These are phyloP conservation scores for Todiramphus chloris DNA, from an alignment of 2,113 vertebrate species.

Conservation along the genomic window DNA sequence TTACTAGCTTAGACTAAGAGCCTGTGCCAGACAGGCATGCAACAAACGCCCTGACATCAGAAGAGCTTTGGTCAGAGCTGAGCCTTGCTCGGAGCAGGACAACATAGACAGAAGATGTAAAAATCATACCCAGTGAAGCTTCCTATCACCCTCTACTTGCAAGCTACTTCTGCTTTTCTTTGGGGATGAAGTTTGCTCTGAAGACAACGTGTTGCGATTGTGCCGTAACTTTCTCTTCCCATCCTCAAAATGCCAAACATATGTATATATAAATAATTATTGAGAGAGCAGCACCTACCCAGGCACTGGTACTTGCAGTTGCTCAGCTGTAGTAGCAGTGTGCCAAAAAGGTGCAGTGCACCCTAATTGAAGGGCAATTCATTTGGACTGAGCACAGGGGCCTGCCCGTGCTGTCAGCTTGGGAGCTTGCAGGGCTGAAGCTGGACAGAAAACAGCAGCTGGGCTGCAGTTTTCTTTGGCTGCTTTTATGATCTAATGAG, in stretches of 20 bases:
- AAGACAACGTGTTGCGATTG: background rate
- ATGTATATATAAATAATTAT: too few species aligned
- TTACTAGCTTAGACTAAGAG: background rate
- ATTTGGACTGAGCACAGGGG: background rate
- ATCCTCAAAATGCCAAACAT: background rate
- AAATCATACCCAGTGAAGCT: background rate
- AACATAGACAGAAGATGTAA: background rate
- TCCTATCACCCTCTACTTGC: background rate
- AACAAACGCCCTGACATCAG: fast-evolving
- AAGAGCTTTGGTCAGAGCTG: background rate
- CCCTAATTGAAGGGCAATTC: conserved; percentile 12
- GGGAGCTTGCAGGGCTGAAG: background rate
- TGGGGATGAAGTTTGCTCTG: background rate
- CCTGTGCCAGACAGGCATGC: fast-evolving
- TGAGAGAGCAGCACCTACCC: background rate
- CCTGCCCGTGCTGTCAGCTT: background rate
- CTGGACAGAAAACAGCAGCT: conserved; percentile 8
- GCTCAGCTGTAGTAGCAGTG: background rate
- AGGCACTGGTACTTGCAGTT: background rate
- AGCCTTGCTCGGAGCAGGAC: background rate
- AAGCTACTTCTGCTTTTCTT: background rate
- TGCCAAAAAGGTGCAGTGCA: conserved; percentile 3
- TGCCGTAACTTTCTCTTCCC: background rate
- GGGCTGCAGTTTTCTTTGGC: background rate
- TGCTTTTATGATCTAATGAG: background rate